Base-by-base conservation (phyloP, 2,888 invertebrate species). In the Drosophila basisetae region DNA sequence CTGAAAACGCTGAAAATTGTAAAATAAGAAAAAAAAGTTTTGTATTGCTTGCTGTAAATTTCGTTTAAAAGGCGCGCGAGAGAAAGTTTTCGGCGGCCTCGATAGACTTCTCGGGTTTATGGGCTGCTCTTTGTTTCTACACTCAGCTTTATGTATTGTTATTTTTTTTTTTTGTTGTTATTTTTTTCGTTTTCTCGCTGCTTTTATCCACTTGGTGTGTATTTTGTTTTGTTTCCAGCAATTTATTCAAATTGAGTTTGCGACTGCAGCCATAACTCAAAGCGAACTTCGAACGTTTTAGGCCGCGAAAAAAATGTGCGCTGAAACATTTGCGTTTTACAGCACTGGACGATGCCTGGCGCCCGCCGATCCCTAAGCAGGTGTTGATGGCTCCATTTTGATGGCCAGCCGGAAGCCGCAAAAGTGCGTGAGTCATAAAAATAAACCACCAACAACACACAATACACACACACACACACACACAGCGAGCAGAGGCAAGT, bases 201-300 rank as follows among this genome's bases (percentile, higher is more conserved):
- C 68, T 60, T 35, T 66, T 63, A 77, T 73, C 55, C 73, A 76
- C 56, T 76, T 73, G 78, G 65, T 54, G 67, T 61, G 68, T 71
- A 68, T 60, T 80, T 83, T 84, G 80, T 83, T 88, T 81, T 70
- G 68, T 80, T 72, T 67, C 35, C 82, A 78, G 76, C 83, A 90
- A 91, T 89, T 91, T 86, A 91, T 84, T 83, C 83, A 89, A 91
- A 90, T 88, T 87, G 91, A 89, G 87, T 91, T 91, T 73, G 78
- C 82, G 84, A 84, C 89, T 83, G 84, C 87, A 68, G 89, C 88
- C 81, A 91, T 88, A 91, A 91, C 83, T 85, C 89, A 89, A 78
- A 83, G 82, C 67, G 52, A 83, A 79, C 78, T 70, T 79, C 58
- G 67, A 84, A 62, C 61, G 71, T 68, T 55, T 55, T 37, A 67